phyloP scores from a whole-genome alignment of 2,113 vertebrate species.

The Arenaria interpres region DNA sequence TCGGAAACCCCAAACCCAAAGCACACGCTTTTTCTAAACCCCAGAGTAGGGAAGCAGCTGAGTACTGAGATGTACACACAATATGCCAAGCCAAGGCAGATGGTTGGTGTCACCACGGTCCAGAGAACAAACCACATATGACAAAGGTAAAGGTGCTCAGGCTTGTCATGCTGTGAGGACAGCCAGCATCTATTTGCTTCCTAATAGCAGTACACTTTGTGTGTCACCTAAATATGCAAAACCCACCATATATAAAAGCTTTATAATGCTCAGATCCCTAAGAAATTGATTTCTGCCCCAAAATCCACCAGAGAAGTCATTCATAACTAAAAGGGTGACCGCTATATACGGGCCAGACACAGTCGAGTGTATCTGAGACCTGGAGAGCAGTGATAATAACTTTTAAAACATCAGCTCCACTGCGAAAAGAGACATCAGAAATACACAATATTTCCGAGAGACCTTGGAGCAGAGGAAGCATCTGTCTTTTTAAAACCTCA shows the following conservation, averaged over 20 bases:
- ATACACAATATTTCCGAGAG: constrained; percentile 6
- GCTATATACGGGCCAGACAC: not conserved
- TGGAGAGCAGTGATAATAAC: not conserved
- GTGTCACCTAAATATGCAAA: not conserved
- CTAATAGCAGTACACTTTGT: rapidly evolving
- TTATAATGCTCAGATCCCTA: not conserved
- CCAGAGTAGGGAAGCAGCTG: not conserved
- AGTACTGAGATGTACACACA: not conserved
- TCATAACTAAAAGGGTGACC: not conserved
- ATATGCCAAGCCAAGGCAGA: not conserved
- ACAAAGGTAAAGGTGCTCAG: not conserved
- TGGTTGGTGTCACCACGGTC: not conserved
- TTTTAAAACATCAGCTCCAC: not conserved
- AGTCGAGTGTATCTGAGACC: not conserved
- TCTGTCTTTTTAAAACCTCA: constrained; percentile 61
- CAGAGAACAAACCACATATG: not conserved
- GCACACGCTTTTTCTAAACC: not conserved
- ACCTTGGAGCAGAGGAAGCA: constrained; percentile 46
- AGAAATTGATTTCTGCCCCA: not conserved
- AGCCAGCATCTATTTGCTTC: not conserved
- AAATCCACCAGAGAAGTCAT: not conserved
- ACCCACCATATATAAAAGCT: not conserved
- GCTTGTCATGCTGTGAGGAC: not conserved
- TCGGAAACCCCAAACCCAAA: not conserved
- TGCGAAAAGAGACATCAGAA: constrained; percentile 47